A percentile compares a stretch with the other conserved stretches of the same genome.
phyloP scores from a whole-genome alignment of 2,113 vertebrate species.

The Ariopsis seemanni region DNA sequence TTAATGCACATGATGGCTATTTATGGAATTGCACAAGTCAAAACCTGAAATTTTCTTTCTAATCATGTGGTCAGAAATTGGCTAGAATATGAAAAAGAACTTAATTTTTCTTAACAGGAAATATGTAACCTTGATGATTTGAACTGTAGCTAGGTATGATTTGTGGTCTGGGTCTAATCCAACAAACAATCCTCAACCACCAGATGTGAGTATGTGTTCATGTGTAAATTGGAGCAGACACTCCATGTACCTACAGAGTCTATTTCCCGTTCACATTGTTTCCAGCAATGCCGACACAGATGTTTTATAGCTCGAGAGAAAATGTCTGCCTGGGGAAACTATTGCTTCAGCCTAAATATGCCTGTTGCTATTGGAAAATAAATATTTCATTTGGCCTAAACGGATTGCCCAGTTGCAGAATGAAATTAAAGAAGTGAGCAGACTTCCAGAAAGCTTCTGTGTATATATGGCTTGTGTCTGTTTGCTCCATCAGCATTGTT shows the following conservation, averaged over 20 bases:
- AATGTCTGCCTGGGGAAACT: slow-evolving; percentile 51
- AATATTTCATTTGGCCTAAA: slow-evolving; percentile 62
- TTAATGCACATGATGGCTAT: background rate
- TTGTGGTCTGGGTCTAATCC: slow-evolving; percentile 7
- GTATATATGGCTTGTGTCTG: background rate
- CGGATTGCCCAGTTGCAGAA: slow-evolving; percentile 44
- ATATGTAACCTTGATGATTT: slow-evolving; percentile 13
- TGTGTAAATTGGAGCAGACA: slow-evolving; percentile 23
- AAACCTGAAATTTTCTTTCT: background rate
- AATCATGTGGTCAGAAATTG: background rate
- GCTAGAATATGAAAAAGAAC: slow-evolving; percentile 1
- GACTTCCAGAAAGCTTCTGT: slow-evolving; percentile 37
- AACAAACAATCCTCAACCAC: background rate
- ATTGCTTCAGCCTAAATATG: slow-evolving; percentile 58
- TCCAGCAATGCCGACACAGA: slow-evolving; percentile 53
- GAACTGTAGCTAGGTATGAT: background rate
- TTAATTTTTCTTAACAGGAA: background rate
- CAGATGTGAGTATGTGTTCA: slow-evolving; percentile 11
- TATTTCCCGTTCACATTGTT: slow-evolving; percentile 41
- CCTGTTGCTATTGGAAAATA: slow-evolving; percentile 57
- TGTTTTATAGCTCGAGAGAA: slow-evolving; percentile 56
- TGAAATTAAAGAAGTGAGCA: slow-evolving; percentile 45
- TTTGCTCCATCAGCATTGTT: background rate
- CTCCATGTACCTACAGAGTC: slow-evolving; percentile 26
- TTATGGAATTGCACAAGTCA: background rate